Evolutionary conservation across 2,113 vertebrate species (phyloP).

Genomic region (Apistogramma diplotaenia): DNA sequence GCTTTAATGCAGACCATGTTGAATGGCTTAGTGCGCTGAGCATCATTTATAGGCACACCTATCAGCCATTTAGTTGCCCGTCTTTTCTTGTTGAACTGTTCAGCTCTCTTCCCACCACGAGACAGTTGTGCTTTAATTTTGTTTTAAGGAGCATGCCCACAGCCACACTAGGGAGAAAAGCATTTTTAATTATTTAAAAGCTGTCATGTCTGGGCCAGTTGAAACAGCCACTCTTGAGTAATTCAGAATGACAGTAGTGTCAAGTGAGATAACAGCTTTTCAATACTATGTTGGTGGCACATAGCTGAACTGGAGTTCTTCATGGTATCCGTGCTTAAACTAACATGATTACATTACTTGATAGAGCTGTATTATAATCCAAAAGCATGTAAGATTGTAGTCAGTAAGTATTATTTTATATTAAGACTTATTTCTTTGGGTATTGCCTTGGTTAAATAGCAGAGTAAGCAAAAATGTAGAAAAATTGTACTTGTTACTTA

Average conservation of each 20-base stretch:
- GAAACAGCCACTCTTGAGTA: conserved; percentile 26
- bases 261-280: conserved; percentile 51
- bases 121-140: conserved; percentile 15
- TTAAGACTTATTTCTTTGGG: neutral
- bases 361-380: neutral
- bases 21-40: conserved; percentile 44
- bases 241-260: conserved; percentile 48
- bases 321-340: conserved; percentile 10
- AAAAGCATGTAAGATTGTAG: neutral
- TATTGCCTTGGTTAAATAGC: too few species aligned
- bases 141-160: neutral
- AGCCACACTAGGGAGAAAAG: neutral
- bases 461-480: too few species aligned
- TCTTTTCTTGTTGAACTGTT: conserved; percentile 23
- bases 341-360: conserved; percentile 1
- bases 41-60: conserved; percentile 62
- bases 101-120: conserved; percentile 10
- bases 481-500: too few species aligned
- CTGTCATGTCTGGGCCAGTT: conserved; percentile 9
- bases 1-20: conserved; percentile 57
- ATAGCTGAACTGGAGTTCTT: conserved; percentile 2
- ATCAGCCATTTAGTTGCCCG: conserved; percentile 37
- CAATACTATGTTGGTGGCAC: neutral
- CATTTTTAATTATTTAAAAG: conserved; percentile 52
- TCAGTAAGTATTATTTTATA: neutral